These are phyloP conservation scores for Rhynchonycteris naso DNA, from an alignment of 2,797 vertebrate genomes.

Conservation along the genomic window DNA sequence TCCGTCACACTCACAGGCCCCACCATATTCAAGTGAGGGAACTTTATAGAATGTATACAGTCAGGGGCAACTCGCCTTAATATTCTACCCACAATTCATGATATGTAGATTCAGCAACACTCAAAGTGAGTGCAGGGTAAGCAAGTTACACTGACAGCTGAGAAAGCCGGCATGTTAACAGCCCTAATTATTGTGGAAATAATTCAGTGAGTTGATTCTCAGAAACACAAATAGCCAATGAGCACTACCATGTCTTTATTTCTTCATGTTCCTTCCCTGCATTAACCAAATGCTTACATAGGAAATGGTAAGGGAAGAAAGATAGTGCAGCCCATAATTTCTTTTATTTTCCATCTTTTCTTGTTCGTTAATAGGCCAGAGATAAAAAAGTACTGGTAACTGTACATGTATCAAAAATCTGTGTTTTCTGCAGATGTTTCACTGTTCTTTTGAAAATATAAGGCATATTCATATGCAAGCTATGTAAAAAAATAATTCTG, in stretches of 20 bases:
- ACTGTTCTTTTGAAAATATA: not conserved
- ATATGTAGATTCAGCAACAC: not conserved
- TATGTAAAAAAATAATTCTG: not conserved
- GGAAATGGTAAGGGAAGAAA: not conserved
- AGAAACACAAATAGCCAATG: not conserved
- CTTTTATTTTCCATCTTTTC: not conserved
- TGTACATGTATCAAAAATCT: not conserved
- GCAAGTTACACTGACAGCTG: not conserved
- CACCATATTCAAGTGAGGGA: not conserved
- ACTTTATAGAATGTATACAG: not conserved
- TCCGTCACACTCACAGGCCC: not conserved
- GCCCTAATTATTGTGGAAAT: not conserved
- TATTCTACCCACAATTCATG: not conserved
- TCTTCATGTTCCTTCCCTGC: not conserved
- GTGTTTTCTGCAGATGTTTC: not conserved
- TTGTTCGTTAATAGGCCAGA: not conserved
- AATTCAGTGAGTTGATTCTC: not conserved
- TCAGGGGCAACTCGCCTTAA: not conserved
- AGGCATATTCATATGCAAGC: not conserved
- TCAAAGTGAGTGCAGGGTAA: not conserved
- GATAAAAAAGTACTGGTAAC: not conserved
- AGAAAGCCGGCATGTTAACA: not conserved
- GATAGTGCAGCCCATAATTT: not conserved
- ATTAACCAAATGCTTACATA: not conserved
- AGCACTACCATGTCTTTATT: not conserved